These are phyloP conservation scores for Calycopis cecrops DNA, from an alignment of 1,140 invertebrate species.

Conservation along the genomic window DNA sequence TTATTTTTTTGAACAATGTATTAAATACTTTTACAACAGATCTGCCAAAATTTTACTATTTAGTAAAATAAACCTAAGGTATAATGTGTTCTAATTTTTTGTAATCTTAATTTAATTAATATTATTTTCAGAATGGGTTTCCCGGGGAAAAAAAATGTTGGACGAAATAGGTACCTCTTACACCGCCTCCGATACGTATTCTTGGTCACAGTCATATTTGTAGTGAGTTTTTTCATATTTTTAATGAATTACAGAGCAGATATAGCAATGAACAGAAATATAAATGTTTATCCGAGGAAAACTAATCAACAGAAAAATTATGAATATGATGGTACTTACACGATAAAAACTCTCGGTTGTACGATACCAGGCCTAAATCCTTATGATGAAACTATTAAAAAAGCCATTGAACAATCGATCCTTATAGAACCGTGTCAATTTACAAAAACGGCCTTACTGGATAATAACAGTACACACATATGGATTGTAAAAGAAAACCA, in stretches of 20 bases:
- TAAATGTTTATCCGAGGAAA: slow-evolving; percentile 28
- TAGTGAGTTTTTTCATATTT: slow-evolving; percentile 46
- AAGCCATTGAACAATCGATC: slow-evolving; percentile 58
- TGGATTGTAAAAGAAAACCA: slow-evolving; percentile 66
- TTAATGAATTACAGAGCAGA: slow-evolving; percentile 43
- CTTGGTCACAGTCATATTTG: slow-evolving; percentile 41
- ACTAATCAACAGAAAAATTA: slow-evolving; percentile 26
- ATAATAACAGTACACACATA: slow-evolving; percentile 79
- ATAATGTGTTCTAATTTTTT: no score
- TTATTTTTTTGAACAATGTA: no score
- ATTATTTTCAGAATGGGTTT: slow-evolving; percentile 52
- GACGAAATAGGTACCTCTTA: slow-evolving; percentile 21
- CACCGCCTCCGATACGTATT: slow-evolving; percentile 49
- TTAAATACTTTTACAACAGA: no score
- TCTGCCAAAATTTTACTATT: no score
- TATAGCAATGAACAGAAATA: slow-evolving; percentile 40
- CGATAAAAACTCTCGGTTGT: slow-evolving; percentile 85
- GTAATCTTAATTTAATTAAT: no score
- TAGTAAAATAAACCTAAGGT: no score
- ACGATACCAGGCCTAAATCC: slow-evolving; percentile 86
- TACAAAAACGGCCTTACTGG: slow-evolving; percentile 71
- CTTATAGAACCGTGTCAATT: slow-evolving; percentile 50
- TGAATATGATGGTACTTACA: slow-evolving; percentile 50
- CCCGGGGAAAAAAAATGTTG: slow-evolving; percentile 27
- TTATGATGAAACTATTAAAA: slow-evolving; percentile 76